A percentile compares a stretch with the other conserved stretches of the same genome.
These are phyloP conservation scores for Pristionchus fissidentatus DNA, from an alignment of 2,888 invertebrate species.

Conservation along the genomic window DNA sequence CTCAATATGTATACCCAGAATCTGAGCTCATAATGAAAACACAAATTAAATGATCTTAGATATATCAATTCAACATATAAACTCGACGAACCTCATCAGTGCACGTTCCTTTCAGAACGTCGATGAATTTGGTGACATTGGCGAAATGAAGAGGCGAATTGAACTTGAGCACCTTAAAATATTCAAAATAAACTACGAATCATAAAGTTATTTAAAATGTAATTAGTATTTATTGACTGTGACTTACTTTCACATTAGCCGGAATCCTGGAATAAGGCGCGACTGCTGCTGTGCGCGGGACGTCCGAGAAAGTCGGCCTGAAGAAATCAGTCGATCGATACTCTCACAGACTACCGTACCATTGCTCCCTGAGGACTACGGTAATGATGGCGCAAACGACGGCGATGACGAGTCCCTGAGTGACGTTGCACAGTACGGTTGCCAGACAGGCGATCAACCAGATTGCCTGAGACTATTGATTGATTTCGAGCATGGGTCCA, in stretches of 20 bases:
- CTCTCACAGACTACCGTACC: constrained; percentile 59
- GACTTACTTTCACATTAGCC: constrained; percentile 42
- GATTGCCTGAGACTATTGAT: constrained; percentile 77
- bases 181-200: too few relatives aligned
- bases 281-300: too few relatives aligned
- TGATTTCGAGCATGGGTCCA: not conserved
- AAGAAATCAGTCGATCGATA: too few relatives aligned
- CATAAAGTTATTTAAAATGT: too few relatives aligned
- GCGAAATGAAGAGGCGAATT: constrained; percentile 66
- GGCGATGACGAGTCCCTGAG: constrained; percentile 86
- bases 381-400: constrained; percentile 84
- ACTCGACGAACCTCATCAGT: not conserved
- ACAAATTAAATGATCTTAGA: too few relatives aligned
- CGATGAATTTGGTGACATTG: constrained; percentile 63
- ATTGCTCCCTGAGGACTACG: constrained; percentile 82
- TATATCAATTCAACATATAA: too few relatives aligned
- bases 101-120: constrained; percentile 45
- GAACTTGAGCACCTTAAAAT: constrained; percentile 55
- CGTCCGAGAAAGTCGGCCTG: not conserved
- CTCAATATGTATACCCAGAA: too few relatives aligned
- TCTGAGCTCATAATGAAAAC: too few relatives aligned
- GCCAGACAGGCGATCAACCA: constrained; percentile 87
- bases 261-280: constrained; percentile 56
- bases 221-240: too few relatives aligned
- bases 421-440: constrained; percentile 86